Evolutionary conservation across 2,797 vertebrate species (phyloP).

Genomic region (Aphelocoma californica): DNA sequence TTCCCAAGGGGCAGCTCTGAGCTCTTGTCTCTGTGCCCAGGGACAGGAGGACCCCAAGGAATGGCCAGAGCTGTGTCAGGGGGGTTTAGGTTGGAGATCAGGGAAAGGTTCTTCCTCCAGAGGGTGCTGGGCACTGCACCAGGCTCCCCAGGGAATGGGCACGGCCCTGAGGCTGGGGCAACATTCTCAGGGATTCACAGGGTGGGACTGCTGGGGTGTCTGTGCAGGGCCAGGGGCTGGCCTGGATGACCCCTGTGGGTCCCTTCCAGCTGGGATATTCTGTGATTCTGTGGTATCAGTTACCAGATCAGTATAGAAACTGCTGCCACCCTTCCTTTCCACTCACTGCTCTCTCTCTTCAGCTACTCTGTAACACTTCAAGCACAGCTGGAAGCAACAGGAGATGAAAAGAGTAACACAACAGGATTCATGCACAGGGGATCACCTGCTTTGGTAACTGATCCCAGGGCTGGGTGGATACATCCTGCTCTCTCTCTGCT

Average conservation of each 20-base stretch:
- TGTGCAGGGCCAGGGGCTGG: neutral
- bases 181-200: accelerated
- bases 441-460: neutral
- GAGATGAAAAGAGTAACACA: neutral
- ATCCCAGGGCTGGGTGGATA: neutral
- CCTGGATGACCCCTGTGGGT: neutral
- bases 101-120: accelerated
- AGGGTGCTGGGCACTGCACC: neutral
- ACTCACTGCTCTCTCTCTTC: neutral
- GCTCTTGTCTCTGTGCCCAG: neutral
- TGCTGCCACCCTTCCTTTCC: neutral
- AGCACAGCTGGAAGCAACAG: neutral
- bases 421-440: neutral
- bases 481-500: neutral
- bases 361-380: neutral
- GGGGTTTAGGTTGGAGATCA: accelerated
- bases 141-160: neutral
- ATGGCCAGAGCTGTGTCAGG: neutral
- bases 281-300: neutral
- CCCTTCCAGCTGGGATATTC: neutral
- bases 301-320: neutral
- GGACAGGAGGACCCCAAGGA: neutral
- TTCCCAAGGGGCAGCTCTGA: neutral
- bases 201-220: neutral
- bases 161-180: accelerated